These are phyloP conservation scores for Tetragonula clypearis DNA, from an alignment of 1,140 invertebrate genomes.

Conservation along the genomic window DNA sequence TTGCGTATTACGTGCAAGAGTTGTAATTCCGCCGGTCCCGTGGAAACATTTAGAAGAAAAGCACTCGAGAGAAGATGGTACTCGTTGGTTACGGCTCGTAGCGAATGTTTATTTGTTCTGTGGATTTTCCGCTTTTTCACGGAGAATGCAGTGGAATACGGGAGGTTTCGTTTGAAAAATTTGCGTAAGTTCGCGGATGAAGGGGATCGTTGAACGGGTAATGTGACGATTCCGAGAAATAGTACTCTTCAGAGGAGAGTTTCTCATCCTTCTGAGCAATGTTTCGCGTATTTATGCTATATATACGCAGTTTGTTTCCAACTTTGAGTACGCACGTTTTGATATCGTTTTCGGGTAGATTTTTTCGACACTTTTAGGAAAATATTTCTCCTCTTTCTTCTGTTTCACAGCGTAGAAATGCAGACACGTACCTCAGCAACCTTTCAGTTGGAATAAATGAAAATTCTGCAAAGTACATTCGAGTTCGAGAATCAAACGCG, in stretches of 20 bases:
- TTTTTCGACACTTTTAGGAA: no score
- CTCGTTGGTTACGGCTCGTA: neutral
- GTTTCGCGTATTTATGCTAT: no score
- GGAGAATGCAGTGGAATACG: neutral
- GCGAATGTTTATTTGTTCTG: neutral
- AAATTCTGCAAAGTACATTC: no score
- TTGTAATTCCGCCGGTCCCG: neutral
- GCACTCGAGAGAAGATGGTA: neutral
- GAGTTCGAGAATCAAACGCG: no score
- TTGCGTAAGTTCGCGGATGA: neutral
- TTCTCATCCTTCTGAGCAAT: no score
- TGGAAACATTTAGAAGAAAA: neutral
- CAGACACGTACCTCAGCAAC: no score
- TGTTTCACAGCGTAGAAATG: no score
- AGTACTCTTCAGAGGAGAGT: neutral
- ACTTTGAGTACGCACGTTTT: no score
- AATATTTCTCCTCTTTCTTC: no score
- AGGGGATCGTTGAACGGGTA: neutral
- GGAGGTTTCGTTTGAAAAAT: neutral
- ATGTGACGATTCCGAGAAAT: neutral
- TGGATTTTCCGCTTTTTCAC: neutral
- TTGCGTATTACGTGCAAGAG: neutral
- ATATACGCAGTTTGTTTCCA: no score
- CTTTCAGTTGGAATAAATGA: no score
- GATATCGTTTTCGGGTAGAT: no score